Evolutionary conservation across 1,140 invertebrate genomes (phyloP).

Genomic region (Eriosoma lanigerum): DNA sequence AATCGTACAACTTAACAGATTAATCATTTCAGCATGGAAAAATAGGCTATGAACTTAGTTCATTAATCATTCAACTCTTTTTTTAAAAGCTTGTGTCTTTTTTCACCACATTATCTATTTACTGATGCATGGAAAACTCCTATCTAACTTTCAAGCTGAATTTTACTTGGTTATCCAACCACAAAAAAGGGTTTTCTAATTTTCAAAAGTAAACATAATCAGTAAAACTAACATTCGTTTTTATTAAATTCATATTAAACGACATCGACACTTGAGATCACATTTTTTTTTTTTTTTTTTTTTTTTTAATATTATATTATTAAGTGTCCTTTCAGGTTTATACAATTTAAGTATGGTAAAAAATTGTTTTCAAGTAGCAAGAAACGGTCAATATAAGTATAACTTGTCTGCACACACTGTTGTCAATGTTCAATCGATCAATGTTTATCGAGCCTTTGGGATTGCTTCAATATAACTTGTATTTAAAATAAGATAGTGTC

Average conservation of each 20-base stretch:
- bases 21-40: constrained; percentile 15
- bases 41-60: constrained; percentile 16
- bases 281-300: too few relatives aligned
- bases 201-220: too few relatives aligned
- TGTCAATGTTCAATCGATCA: not conserved
- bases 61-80: constrained; percentile 29
- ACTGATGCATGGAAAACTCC: not conserved
- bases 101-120: not conserved
- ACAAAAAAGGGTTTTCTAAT: constrained; percentile 1
- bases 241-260: constrained; percentile 29
- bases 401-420: not conserved
- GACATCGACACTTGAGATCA: not conserved
- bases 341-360: not conserved
- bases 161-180: constrained; percentile 17
- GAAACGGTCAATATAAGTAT: not conserved
- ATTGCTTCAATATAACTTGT: not conserved
- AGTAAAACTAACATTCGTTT: not conserved
- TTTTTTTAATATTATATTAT: not conserved
- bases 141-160: constrained; percentile 4
- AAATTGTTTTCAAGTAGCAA: not conserved
- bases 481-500: not conserved
- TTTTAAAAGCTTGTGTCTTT: not conserved
- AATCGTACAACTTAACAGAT: constrained; percentile 11
- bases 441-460: not conserved
- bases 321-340: not conserved